Percentiles rank a stretch among this genome's conserved stretches.
phyloP scores from a whole-genome alignment of 2,888 invertebrate genomes.

The Sphecodes monilicornis region DNA sequence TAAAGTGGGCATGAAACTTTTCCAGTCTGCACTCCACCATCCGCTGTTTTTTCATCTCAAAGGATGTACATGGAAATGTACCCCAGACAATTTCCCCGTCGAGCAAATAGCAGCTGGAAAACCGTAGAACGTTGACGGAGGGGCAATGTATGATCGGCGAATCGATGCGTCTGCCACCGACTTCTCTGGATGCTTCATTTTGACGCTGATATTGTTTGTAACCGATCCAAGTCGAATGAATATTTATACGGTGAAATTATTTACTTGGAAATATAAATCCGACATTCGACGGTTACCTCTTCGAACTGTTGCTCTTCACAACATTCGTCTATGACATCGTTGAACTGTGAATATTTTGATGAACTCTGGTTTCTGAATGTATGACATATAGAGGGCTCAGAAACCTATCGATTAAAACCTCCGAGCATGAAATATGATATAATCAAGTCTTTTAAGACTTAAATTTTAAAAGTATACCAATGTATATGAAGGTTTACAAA shows the following conservation, averaged over 20 bases:
- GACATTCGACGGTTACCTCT: background rate
- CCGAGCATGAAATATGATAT: too few species aligned
- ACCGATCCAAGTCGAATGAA: background rate
- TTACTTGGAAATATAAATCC: background rate
- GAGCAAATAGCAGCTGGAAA: conserved; percentile 41
- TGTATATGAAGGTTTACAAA: too few species aligned
- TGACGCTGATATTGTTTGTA: background rate
- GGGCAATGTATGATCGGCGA: conserved; percentile 28
- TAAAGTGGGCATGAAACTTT: conserved; percentile 69
- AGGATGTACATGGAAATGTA: conserved; percentile 62
- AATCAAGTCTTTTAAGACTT: too few species aligned
- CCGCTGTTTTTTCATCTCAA: conserved; percentile 66
- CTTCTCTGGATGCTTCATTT: background rate
- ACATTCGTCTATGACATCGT: background rate
- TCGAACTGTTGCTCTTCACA: background rate
- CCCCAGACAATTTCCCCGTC: conserved; percentile 43
- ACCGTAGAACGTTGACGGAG: conserved; percentile 1
- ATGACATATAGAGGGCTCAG: too few species aligned
- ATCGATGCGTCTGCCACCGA: conserved; percentile 28
- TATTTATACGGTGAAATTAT: background rate
- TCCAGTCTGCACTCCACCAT: conserved; percentile 50
- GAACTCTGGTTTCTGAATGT: background rate
- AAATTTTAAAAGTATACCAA: too few species aligned
- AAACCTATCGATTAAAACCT: too few species aligned
- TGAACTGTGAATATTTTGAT: background rate